A percentile compares a stretch with the other conserved stretches of the same genome.
Conservation (phyloP, 2,113 vertebrate species). For the Rhipidura dahli region DNA sequence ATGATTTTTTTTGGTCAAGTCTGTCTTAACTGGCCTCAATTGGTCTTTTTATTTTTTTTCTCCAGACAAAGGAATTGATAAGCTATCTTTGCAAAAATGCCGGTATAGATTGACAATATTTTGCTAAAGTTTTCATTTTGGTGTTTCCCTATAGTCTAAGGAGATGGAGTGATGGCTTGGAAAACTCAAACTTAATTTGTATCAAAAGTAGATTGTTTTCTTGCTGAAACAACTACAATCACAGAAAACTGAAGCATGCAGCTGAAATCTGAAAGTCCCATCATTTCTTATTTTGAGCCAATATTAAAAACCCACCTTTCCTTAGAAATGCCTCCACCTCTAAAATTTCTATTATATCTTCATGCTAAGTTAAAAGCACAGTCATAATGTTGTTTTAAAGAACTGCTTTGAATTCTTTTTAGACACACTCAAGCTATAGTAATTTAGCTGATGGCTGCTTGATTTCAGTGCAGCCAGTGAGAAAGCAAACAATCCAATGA, state of each 20-base stretch:
- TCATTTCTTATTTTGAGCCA: not conserved
- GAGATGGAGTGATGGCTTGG: not conserved
- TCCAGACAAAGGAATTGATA: not conserved
- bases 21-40: not conserved
- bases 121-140: not conserved
- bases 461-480: conserved; percentile 18
- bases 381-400: not conserved
- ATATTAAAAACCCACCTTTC: not conserved
- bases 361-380: not conserved
- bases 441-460: not conserved
- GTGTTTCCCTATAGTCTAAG: not conserved
- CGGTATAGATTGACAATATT: not conserved
- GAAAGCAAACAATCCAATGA: conserved; percentile 54
- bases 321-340: not conserved
- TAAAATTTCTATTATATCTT: not conserved
- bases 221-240: not conserved
- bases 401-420: not conserved
- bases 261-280: not conserved
- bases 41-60: not conserved
- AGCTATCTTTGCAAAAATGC: not conserved
- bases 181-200: not conserved
- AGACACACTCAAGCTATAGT: not conserved
- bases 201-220: not conserved
- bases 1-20: not conserved
- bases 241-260: not conserved